phyloP scores from a whole-genome alignment of 2,888 invertebrate genomes.

The Spodoptera exigua region DNA sequence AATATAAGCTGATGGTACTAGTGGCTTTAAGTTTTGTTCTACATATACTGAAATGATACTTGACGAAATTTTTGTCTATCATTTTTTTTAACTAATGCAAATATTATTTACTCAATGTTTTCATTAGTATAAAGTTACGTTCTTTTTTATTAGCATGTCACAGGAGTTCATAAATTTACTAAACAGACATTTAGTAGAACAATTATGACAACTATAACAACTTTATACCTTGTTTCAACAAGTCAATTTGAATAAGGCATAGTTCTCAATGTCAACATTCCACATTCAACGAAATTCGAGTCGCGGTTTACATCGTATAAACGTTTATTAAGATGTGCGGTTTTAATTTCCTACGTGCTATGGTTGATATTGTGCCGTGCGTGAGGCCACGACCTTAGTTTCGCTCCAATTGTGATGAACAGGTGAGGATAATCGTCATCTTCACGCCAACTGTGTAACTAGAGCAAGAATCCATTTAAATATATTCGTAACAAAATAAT shows the following conservation, averaged over 20 bases:
- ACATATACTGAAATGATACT: too few species aligned
- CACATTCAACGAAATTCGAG: constrained; percentile 13
- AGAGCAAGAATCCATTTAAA: constrained; percentile 33
- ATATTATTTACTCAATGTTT: too few species aligned
- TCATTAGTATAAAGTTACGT: too few species aligned
- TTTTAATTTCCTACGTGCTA: constrained; percentile 46
- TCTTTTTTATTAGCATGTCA: too few species aligned
- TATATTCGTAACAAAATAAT: constrained; percentile 31
- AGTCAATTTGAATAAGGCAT: background rate
- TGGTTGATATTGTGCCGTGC: constrained; percentile 13
- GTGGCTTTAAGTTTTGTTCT: too few species aligned
- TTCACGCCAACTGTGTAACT: constrained; percentile 28
- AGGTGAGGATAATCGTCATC: constrained; percentile 46
- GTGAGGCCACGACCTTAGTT: constrained; percentile 56
- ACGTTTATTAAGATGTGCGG: constrained; percentile 40
- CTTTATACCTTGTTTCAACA: too few species aligned
- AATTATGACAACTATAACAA: background rate
- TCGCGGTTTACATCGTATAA: constrained; percentile 15
- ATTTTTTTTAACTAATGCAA: too few species aligned
- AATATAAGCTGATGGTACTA: too few species aligned
- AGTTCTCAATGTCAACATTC: constrained; percentile 16
- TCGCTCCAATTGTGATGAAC: constrained; percentile 52
- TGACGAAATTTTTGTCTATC: too few species aligned
- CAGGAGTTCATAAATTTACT: too few species aligned
- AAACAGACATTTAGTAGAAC: constrained; percentile 5